Evolutionary conservation across 2,797 vertebrate species (phyloP).

Genomic region (Gadopsis marmoratus): DNA sequence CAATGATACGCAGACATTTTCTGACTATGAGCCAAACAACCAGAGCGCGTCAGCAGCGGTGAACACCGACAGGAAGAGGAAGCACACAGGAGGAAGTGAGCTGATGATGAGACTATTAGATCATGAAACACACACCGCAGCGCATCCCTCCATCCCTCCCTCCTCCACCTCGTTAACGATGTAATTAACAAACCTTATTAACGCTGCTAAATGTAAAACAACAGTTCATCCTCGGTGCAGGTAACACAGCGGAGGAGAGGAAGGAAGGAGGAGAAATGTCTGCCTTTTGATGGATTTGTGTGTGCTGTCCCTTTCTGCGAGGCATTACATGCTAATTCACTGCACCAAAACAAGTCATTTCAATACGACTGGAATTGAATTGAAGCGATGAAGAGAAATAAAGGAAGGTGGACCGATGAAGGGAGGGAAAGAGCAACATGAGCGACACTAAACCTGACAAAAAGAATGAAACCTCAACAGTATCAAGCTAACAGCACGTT

Average conservation of each 20-base stretch:
- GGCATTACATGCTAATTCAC: neutral
- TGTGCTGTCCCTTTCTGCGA: neutral
- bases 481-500: no score
- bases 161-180: conserved; percentile 54
- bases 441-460: no score
- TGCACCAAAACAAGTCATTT: no score
- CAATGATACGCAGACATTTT: no score
- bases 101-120: conserved; percentile 34
- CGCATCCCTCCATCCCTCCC: conserved; percentile 35
- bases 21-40: neutral
- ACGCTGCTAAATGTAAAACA: conserved; percentile 79
- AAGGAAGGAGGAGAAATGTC: conserved; percentile 17
- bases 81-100: conserved; percentile 42
- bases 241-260: conserved; percentile 50
- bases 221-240: conserved; percentile 67
- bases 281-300: neutral
- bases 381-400: neutral
- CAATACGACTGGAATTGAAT: no score
- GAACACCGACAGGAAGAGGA: conserved; percentile 23
- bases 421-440: no score
- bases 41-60: neutral
- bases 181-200: conserved; percentile 79
- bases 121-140: conserved; percentile 6
- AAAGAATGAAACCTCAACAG: no score
- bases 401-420: neutral